Evolutionary conservation across 2,113 vertebrate genomes (phyloP), one percentile per base, ranked within the genome.

Genomic region (human): DNA sequence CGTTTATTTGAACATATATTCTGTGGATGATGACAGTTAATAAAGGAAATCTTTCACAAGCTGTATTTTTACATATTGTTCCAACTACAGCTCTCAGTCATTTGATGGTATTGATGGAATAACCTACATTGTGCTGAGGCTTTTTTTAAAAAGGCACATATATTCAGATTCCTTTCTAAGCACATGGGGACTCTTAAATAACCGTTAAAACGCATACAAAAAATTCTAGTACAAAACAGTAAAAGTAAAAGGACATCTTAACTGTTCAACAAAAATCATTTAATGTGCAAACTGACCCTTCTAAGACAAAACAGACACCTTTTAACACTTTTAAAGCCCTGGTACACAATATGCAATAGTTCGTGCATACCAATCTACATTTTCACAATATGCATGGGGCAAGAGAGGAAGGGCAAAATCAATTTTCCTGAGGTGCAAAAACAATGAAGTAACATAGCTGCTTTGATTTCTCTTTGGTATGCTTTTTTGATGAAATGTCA

Each of bases 1-100:
- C 99, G 98, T 99, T 99, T 99, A 99, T 99, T 99, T 99, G 99
- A 99, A 99, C 99, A 99, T 99, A 99, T 99, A 99, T 99, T 99
- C 99, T 98, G 98, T 83, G 92, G 98, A 99, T 98, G 99, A 99
- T 99, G 99, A 99, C 99, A 99, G 99, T 99, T 99, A 99, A 99
- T 99, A 99, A 99, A 99, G 99, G 99, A 99, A 98, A 98, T 99
- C 98, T 99, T 99, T 99, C 99, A 99, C 98, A 99, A 99, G 99
- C 98, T 98, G 98, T 99, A 99, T 99, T 99, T 99, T 99, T 99
- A 99, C 99, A 99, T 99, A 99, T 97, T 98, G 98, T 98, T 98
- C 98, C 98, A 98, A 99, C 99, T 97, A 97, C 98, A 97, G 97
- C 98, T 98, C 97, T 97, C 78, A 98, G 98, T 98, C 98, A 98